These are phyloP conservation scores for Drosophila rubida DNA, from an alignment of 2,888 invertebrate species.

Conservation along the genomic window DNA sequence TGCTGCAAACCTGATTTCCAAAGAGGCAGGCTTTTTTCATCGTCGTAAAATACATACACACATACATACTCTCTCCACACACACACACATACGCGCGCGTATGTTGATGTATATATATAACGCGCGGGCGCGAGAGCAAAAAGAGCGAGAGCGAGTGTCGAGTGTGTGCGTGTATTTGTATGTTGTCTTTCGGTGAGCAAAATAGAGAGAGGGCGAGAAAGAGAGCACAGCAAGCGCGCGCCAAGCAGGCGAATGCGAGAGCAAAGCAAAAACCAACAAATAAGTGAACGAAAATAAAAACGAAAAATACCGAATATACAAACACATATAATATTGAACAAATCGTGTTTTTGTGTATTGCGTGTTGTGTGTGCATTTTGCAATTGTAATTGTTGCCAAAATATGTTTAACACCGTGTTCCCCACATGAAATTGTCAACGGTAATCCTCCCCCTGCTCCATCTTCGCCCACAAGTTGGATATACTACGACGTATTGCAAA, in stretches of 20 bases:
- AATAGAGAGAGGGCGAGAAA: constrained; percentile 41
- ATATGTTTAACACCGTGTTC: constrained; percentile 18
- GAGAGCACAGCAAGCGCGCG: constrained; percentile 44
- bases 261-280: constrained; percentile 81
- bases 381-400: constrained; percentile 25
- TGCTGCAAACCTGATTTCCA: constrained; percentile 76
- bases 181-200: constrained; percentile 47
- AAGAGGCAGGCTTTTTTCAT: constrained; percentile 76
- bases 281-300: constrained; percentile 80
- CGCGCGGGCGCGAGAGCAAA: constrained; percentile 72
- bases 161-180: constrained; percentile 44
- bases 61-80: constrained; percentile 55
- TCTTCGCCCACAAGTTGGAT: constrained; percentile 37
- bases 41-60: constrained; percentile 70
- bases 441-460: neutral
- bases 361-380: constrained; percentile 26
- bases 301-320: constrained; percentile 68
- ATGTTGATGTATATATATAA: constrained; percentile 46
- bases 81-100: constrained; percentile 33
- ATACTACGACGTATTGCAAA: constrained; percentile 24
- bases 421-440: neutral
- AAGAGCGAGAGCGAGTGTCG: constrained; percentile 32
- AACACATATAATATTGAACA: constrained; percentile 50
- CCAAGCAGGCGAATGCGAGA: constrained; percentile 72
- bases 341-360: constrained; percentile 39